Evolutionary conservation across 2,797 vertebrate genomes (phyloP), one percentile per base, ranked within the genome.

Genomic region (Adelosebastes latens): DNA sequence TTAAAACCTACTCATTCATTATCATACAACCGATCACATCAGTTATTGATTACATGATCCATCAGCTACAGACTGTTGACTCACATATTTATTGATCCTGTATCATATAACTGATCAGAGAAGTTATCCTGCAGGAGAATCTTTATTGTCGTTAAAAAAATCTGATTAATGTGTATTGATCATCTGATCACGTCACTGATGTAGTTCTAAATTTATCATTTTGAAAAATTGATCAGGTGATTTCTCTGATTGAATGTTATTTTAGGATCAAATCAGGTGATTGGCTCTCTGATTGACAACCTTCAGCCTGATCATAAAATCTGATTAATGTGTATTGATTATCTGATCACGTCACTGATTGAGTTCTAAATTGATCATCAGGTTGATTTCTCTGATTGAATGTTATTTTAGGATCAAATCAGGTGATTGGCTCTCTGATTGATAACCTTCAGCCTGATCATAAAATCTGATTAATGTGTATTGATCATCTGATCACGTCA

Each of bases 391-490:
- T 67, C 4, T 25, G 25, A 52, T 18, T 9, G 16, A 8, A 55
- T 22, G 4, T 8, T 2, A 13, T 11, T 55, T 6, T 1, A 2
- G 4, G 31, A 49, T 73, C 16, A 0, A 29, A 29, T 29, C 66
- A 24, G n/a, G 8, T 75, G 27, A 53, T 16, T 46, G 16, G 14
- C 22, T 61, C 6, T 60, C 5, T 75, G 72, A 80, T 42, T 53
- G 75, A 85, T 60, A 59, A 85, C 75, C 87, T 73, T 70, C 36
- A 60, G 62, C 62, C 55, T 65, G 29, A 36, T 36, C 34, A 36
- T 12, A 42, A 42, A 42, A 49, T 18, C 42, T 25, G 58, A 20
- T 31, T 3, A 7, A 7, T 18, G 32, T 13, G 42, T 49, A 72
- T 10, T 32, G 34, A 13, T 59, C 22, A 20, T 18, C 16, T 49